These are phyloP conservation scores for Pachyuromys duprasi DNA, from an alignment of 2,797 vertebrate genomes.

Conservation along the genomic window DNA sequence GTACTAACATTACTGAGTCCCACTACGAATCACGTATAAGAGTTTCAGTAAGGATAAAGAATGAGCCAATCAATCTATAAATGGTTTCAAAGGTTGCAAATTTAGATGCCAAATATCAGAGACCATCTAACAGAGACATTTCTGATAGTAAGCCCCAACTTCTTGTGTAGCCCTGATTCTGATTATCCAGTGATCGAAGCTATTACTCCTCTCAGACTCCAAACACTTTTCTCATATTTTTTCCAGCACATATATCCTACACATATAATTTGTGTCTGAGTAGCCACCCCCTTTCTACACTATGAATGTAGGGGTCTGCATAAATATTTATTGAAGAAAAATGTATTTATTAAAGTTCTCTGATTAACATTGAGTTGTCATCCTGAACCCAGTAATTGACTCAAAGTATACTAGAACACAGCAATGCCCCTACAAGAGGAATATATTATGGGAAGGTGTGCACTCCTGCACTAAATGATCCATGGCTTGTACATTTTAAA, in stretches of 20 bases:
- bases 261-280: constrained; percentile 17
- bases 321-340: constrained; percentile 58
- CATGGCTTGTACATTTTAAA: constrained; percentile 2
- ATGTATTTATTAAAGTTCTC: background rate
- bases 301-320: background rate
- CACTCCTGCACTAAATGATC: background rate
- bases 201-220: background rate
- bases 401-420: background rate
- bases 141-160: background rate
- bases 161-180: background rate
- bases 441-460: background rate
- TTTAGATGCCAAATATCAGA: background rate
- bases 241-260: background rate
- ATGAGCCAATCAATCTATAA: background rate
- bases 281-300: background rate
- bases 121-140: background rate
- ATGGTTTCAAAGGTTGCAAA: background rate
- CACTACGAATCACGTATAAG: background rate
- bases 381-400: background rate
- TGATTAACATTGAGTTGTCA: background rate
- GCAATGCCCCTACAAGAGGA: background rate
- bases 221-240: background rate
- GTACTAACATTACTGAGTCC: background rate
- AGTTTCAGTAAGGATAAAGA: background rate
- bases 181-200: background rate